Evolutionary conservation across 2,113 vertebrate species (phyloP), one percentile per base, ranked within the genome.

Genomic region (Leptocoma aspasia): DNA sequence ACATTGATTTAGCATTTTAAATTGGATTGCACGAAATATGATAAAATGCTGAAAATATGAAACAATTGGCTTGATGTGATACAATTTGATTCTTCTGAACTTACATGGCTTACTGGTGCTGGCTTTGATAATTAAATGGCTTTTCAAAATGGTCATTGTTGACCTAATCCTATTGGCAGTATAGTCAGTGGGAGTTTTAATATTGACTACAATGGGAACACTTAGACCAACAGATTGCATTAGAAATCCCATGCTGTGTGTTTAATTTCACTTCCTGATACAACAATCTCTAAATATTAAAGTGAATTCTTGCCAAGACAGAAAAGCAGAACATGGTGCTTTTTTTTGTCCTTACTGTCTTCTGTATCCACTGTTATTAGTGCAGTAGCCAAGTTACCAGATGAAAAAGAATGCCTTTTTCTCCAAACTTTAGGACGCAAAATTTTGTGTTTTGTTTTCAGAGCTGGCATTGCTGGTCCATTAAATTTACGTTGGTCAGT

Each of bases 201-300:
- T 93, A 65, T 78, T 90, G 86, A 82, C 89, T 96, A 82, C 77
- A 86, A 13, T 84, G 85, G 65, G 31, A 95, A 92, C n/a, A 57
- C 85, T 94, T 83, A 94, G 71, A 68, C n/a, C 27, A 94, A 91
- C 91, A 96, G 87, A 95, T 94, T 87, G 92, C 89, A 73, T 86
- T 89, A 95, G 86, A 90, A 96, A 80, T 93, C 75, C 53, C 89
- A 84, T 94, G 88, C 91, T 89, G 94, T 86, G 86, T 90, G 87
- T 95, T 96, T 94, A 89, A 89, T 96, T 95, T 96, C 86, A 57
- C 80, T 96, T 96, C 92, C 83, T 95, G 81, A 72, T 95, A 81
- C 64, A 93, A 86, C 90, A 96, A 13, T 84, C 77, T 86, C 94
- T 94, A 96, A 96, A 96, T 95, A 95, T 96, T 94, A 96, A 94